Evolutionary conservation across 1,140 invertebrate species (phyloP).

Genomic region (Sarcophaga bullata): DNA sequence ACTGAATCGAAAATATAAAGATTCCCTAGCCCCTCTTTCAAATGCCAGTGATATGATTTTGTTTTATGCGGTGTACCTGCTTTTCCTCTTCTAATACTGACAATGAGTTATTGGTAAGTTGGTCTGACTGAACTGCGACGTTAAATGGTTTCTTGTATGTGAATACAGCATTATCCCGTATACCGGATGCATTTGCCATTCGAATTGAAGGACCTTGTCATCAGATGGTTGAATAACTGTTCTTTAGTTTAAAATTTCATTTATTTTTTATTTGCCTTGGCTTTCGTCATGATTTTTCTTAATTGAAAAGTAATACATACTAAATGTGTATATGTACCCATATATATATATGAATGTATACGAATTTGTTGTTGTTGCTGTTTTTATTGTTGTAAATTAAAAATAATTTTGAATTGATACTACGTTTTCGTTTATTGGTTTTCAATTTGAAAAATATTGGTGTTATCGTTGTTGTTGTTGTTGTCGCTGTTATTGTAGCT

Average conservation of each 20-base stretch:
- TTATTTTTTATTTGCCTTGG: neutral
- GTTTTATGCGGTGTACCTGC: neutral
- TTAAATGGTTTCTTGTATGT: neutral
- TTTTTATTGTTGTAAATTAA: too few relatives aligned
- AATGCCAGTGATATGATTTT: too few relatives aligned
- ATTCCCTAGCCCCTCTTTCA: neutral
- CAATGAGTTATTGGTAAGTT: neutral
- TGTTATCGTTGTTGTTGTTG: too few relatives aligned
- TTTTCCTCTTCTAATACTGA: neutral
- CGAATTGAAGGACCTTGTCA: slow-evolving; percentile 1
- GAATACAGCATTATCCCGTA: neutral
- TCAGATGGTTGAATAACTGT: neutral
- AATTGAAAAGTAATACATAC: too few relatives aligned
- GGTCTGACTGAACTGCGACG: neutral
- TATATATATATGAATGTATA: too few relatives aligned
- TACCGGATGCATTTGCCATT: slow-evolving; percentile 32
- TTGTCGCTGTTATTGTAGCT: neutral
- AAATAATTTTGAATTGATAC: too few relatives aligned
- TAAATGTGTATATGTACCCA: too few relatives aligned
- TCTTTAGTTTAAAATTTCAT: neutral
- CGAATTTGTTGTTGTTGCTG: too few relatives aligned
- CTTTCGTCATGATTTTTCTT: too few relatives aligned
- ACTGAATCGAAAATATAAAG: neutral
- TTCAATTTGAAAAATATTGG: too few relatives aligned
- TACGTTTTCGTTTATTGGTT: too few relatives aligned